Base-by-base conservation (phyloP, 1,140 invertebrate species). In the Oncopeltus fasciatus region DNA sequence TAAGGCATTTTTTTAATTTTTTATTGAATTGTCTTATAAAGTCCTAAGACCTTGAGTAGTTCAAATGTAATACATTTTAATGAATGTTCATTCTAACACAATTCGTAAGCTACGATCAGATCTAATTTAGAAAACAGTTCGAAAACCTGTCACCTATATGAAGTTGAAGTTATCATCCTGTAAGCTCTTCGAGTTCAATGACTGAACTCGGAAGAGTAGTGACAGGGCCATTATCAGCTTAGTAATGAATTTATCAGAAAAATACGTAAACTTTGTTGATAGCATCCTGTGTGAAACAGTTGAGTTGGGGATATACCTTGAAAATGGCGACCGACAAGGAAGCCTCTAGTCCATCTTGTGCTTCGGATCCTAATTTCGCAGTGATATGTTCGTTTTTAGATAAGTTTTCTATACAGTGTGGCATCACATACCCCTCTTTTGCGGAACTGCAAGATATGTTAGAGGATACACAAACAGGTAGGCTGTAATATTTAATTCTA, bases 321-420 rank as follows among this genome's bases (percentile, higher is more conserved):
- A 57, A 57, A 33, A 88, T 88, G 87, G 86, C 86, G 85, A 83
- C 84, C 73, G 85, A 87, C 78, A 82, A 80, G 76, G 85, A 87
- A 81, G 81, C 82, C 79, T 85, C 83, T 72, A 51, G 38, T 59
- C 64, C 63, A 29, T 49, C 38, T 53, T 93, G 89, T 82, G 83
- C 86, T 78, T 87, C 84, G 81, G 90, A 95, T 83, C 90, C 91
- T 72, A 92, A 95, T 84, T 95, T 94, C 76, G 91, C 91, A 69
- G 85, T 93, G 74, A 92, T 95, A 75, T 95, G 91, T 78, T 90
- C 89, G 63, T 95, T 95, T 78, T 78, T 94, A 58, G 85, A 92
- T 73, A 85, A 88, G 76, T 95, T 94, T 73, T 86, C 88, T 38
- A 81, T 84, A 74, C 76, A 81, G 72, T 85, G 90, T 72, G 87